Base-by-base conservation (phyloP, 2,113 vertebrate species). In the Benitochromis conjunctus region DNA sequence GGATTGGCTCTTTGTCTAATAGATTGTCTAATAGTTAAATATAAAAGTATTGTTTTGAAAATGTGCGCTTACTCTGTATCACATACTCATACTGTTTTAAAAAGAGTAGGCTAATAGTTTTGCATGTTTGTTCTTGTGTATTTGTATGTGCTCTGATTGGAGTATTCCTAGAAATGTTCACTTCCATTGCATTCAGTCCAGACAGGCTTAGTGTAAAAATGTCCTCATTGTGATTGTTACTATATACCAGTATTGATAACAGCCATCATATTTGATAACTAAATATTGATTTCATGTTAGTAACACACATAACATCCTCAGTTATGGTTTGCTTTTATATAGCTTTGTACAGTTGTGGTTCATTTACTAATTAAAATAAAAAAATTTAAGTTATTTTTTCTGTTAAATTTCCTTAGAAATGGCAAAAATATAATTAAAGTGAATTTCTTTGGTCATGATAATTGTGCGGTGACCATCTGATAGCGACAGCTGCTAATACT, bases 201-300 rank as follows among this genome's bases (percentile, higher is more conserved):
- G 69, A 0, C 69, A 0, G 3, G 16, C 16, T 76, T 69, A 74
- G 60, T 74, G 24, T 48, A 12, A 1, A 51, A 74, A 51, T 74
- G 24, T 51, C 16, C 1, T 29, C 69, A 51, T 48, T 48, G 16
- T 29, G 24, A 29, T 18, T 74, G 24, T 29, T 19, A 48, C 24
- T 74, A 5, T 51, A 19, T 29, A 19, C 24, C 43, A 51, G 24
- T 10, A 74, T 11, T 51, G 29, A 51, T 19, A 19, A 51, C 6
- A 51, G 4, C 24, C 69, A 19, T 74, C 24, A 11, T 46, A 74
- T 51, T 51, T 76, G 18, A 76, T 34, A 2, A 76, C n/a, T 51
- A 53, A 53, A 76, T 76, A n/a, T 34, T n/a, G 6, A 53, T 51
- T 53, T 76, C 10, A 34, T 53, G 18, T 76, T 74, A 48, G 66